Percentiles rank a stretch among this genome's conserved stretches.
These are phyloP conservation scores for Gnathonemus echidnorhynchus DNA, from an alignment of 2,113 vertebrate species.

Conservation along the genomic window DNA sequence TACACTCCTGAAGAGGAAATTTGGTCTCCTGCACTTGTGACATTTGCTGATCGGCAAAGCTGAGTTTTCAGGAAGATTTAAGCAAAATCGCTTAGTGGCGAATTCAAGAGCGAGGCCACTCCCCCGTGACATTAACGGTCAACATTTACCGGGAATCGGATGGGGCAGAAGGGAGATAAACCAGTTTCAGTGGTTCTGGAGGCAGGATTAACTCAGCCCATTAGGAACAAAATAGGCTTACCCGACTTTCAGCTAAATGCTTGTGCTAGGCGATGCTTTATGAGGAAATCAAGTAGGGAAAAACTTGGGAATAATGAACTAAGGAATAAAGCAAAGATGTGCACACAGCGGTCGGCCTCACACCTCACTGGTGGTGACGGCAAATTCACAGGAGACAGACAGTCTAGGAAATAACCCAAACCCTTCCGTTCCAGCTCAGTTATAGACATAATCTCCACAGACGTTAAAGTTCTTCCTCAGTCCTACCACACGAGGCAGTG, in stretches of 20 bases:
- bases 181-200: conserved; percentile 27
- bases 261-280: conserved; percentile 16
- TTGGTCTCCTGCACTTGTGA: conserved; percentile 22
- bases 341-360: neutral
- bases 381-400: neutral
- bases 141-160: conserved; percentile 23
- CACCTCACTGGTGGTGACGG: neutral
- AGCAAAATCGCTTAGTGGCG: conserved; percentile 24
- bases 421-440: neutral
- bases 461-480: neutral
- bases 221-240: conserved; percentile 33
- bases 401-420: neutral
- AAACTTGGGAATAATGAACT: neutral
- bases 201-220: conserved; percentile 34
- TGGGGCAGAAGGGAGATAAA: neutral
- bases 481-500: neutral
- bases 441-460: neutral
- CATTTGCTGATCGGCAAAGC: neutral
- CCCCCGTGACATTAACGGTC: conserved; percentile 18
- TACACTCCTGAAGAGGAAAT: neutral
- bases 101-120: conserved; percentile 30
- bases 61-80: conserved; percentile 29
- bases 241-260: conserved; percentile 26
- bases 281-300: conserved; percentile 16
- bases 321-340: neutral